phyloP scores from a whole-genome alignment of 2,113 vertebrate genomes.

The Sinocyclocheilus grahami region DNA sequence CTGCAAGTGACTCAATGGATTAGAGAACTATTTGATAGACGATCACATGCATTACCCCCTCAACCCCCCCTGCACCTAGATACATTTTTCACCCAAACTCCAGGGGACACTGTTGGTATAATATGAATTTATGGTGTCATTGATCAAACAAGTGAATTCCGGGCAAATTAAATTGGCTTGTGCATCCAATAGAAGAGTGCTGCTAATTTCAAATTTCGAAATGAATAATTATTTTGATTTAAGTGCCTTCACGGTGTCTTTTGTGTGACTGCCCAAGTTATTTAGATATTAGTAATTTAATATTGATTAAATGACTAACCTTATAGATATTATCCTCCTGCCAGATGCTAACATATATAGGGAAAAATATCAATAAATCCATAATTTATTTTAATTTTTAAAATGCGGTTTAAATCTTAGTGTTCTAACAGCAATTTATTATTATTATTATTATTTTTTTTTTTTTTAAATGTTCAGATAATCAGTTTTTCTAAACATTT shows the following conservation, averaged over 20 bases:
- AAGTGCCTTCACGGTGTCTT: background rate
- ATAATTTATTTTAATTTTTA: background rate
- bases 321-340: background rate
- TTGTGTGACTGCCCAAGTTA: background rate
- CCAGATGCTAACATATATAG: background rate
- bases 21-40: conserved; percentile 32
- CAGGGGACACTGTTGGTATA: conserved; percentile 58
- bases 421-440: too few species aligned
- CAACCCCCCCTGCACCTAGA: background rate
- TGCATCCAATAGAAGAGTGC: background rate
- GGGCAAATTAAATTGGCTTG: background rate
- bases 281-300: too few species aligned
- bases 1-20: conserved; percentile 16
- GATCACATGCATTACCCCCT: conserved; percentile 13
- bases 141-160: background rate
- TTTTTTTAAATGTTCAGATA: too few species aligned
- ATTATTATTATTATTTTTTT: too few species aligned
- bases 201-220: background rate
- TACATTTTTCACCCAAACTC: conserved; percentile 30
- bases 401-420: too few species aligned
- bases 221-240: background rate
- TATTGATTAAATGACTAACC: too few species aligned
- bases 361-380: background rate
- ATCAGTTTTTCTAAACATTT: too few species aligned
- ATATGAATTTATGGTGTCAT: background rate